Base-by-base conservation (phyloP, 2,888 invertebrate genomes). In the Liposcelis brunnea region DNA sequence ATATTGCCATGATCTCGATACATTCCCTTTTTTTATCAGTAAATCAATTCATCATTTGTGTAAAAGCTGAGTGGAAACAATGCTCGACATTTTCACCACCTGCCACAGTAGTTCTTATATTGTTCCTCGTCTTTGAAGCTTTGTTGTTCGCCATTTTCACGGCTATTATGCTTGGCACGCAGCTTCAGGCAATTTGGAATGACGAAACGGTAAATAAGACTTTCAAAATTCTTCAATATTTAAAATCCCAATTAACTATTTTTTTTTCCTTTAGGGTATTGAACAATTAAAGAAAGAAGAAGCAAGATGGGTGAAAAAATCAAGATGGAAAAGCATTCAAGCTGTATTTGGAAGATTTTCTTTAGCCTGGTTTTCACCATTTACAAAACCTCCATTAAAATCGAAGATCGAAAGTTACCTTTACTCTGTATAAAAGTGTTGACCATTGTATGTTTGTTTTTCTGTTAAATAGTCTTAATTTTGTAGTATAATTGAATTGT, bases 111-210 rank as follows among this genome's bases (percentile, higher is more conserved):
- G 81, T 94, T 7, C 69, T 95, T 34, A 66, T 95, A 43, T 70
- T 95, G 47, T 90, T 94, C 60, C 72, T 95, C 31, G 81, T 89
- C 45, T 91, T 94, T 53, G 94, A 95, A 66, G 89, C 91, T 1
- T 71, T 98, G 33, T 73, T 98, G 42, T 98, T 98, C 68, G 91
- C 94, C 16, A 87, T 97, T 54, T 98, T 98, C 65, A 97, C 97
- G 1, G 81, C 84, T 19, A 90, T 98, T 35, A 98, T 98, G 98
- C 77, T 94, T 55, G 87, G 86, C 42, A 93, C 94, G 1, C 95
- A 95, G 64, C 66, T 98, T 35, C 89, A 90, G 59, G 94, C 97
- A 19, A 97, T 98, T 59, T 91, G 94, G 78, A 89, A 90, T 58
- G 98, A 99, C 65, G 93, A 98, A 70, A 98, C 98, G 55, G 91